Percentiles rank a stretch among this genome's conserved stretches.
Evolutionary conservation across 2,113 vertebrate species (phyloP).

Genomic region (Piprites chloris): DNA sequence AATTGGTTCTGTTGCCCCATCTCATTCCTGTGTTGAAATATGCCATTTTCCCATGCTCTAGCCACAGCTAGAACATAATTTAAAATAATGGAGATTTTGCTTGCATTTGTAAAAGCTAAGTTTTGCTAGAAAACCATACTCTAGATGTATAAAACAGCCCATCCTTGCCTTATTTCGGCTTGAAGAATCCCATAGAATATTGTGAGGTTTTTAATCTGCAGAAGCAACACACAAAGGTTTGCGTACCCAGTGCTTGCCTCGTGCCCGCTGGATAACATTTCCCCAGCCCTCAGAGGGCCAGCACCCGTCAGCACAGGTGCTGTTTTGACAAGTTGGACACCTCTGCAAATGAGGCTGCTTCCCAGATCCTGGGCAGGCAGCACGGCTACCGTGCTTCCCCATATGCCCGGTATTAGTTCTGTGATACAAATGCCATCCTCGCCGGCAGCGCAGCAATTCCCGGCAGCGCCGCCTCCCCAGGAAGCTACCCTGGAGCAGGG

Average conservation of each 20-base stretch:
- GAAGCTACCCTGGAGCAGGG: not conserved
- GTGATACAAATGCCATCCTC: not conserved
- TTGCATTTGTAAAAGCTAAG: not conserved
- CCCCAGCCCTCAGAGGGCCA: slow-evolving; percentile 26
- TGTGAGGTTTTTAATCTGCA: not conserved
- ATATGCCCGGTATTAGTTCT: slow-evolving; percentile 17
- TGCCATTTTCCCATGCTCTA: not conserved
- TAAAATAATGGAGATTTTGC: not conserved
- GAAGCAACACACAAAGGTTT: not conserved
- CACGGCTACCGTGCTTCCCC: not conserved
- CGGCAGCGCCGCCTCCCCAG: accelerated
- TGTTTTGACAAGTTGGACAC: slow-evolving; percentile 62
- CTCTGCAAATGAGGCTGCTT: slow-evolving; percentile 56
- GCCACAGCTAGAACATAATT: not conserved
- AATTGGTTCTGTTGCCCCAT: not conserved
- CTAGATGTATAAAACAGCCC: not conserved
- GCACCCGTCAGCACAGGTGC: slow-evolving; percentile 58
- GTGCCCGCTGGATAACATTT: not conserved
- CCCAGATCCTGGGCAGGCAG: slow-evolving; percentile 12
- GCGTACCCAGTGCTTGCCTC: not conserved
- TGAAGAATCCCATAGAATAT: not conserved
- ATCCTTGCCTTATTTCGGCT: not conserved
- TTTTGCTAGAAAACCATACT: not conserved
- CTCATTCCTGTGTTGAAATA: not conserved
- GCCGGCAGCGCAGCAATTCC: accelerated